A percentile compares a stretch with the other conserved stretches of the same genome.
Conservation (phyloP, 2,797 vertebrate species). For the Neostethus bicornis region DNA sequence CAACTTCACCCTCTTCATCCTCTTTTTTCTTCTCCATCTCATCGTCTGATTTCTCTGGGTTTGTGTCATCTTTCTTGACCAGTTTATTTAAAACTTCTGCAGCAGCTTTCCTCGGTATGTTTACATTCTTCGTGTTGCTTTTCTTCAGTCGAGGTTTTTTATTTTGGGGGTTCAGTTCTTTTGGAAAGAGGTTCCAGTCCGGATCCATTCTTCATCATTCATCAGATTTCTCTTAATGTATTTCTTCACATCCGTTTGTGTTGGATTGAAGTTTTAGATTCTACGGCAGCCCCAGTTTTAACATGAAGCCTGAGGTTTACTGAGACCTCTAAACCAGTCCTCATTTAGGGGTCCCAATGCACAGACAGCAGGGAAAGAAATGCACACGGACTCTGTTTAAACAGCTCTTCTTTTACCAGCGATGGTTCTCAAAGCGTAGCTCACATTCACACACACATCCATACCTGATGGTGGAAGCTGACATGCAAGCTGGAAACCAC, state of each 20-base stretch:
- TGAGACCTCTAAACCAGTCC: too few species aligned
- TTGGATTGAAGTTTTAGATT: constrained; percentile 76
- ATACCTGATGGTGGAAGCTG: too few species aligned
- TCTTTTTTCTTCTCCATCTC: constrained; percentile 75
- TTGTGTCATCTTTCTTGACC: constrained; percentile 84
- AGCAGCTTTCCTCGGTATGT: constrained; percentile 63
- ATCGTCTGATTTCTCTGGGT: constrained; percentile 84
- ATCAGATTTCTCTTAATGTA: constrained; percentile 67
- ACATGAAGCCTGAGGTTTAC: too few species aligned
- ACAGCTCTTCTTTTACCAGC: too few species aligned
- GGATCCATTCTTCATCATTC: constrained; percentile 75
- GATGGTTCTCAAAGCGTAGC: too few species aligned
- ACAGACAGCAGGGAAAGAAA: too few species aligned
- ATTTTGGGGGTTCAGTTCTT: constrained; percentile 85
- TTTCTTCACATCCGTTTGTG: constrained; percentile 81
- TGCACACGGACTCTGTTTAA: too few species aligned
- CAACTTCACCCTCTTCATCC: constrained; percentile 73
- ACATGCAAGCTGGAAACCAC: too few species aligned
- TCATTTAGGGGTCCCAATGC: too few species aligned
- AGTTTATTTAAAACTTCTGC: constrained; percentile 83
- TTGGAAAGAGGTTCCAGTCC: constrained; percentile 90
- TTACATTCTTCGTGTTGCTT: constrained; percentile 74
- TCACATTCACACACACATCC: too few species aligned
- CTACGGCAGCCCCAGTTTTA: constrained; percentile 84
- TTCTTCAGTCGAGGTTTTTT: constrained; percentile 75